These are phyloP conservation scores for Hylomyscus alleni DNA, from an alignment of 2,797 vertebrate species.

Conservation along the genomic window DNA sequence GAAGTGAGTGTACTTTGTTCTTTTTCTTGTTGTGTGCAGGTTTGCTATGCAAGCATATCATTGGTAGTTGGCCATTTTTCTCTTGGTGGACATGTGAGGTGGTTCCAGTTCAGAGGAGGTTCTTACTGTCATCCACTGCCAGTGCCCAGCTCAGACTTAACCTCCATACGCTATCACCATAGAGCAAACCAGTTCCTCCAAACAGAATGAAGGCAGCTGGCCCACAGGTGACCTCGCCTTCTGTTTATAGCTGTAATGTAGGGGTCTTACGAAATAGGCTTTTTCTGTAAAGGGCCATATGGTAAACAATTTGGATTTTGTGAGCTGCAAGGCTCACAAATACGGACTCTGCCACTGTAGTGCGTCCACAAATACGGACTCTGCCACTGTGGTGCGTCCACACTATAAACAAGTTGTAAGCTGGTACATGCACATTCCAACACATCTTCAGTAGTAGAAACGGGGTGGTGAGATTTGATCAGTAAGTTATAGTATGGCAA, in stretches of 20 bases:
- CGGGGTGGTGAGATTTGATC: not conserved
- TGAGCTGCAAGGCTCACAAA: not conserved
- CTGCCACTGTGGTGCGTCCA: not conserved
- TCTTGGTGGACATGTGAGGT: not conserved
- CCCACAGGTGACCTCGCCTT: not conserved
- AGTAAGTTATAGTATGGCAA: not conserved
- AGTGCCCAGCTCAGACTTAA: not conserved
- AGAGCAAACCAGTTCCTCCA: not conserved
- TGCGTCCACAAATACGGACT: not conserved
- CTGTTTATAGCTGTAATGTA: not conserved
- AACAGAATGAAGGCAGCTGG: not conserved
- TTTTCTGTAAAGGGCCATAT: not conserved
- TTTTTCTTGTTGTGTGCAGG: not conserved
- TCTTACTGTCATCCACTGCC: not conserved
- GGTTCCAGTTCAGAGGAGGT: not conserved
- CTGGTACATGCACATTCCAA: not conserved
- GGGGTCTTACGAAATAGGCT: not conserved
- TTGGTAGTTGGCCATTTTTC: not conserved
- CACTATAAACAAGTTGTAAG: not conserved
- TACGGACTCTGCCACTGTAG: not conserved
- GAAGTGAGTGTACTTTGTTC: not conserved
- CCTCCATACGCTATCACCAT: not conserved
- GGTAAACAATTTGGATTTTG: slow-evolving; percentile 11
- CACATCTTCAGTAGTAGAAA: slow-evolving; percentile 16
- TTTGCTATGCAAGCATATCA: not conserved